Evolutionary conservation across 2,113 vertebrate genomes (phyloP).

Genomic region (Hippocampus barbouri): DNA sequence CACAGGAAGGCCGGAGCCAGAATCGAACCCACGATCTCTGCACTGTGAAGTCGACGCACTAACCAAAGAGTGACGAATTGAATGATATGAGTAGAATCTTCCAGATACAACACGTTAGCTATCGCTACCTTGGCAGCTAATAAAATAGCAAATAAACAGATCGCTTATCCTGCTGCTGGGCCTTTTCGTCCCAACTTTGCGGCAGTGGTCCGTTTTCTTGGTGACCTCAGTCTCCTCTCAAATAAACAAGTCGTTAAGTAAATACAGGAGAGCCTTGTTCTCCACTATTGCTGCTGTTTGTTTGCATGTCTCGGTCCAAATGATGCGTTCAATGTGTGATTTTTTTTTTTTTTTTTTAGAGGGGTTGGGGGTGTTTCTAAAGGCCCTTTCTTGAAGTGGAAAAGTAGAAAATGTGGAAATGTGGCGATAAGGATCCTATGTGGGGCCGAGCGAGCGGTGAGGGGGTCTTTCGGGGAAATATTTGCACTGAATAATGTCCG

Average conservation of each 20-base stretch:
- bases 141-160: not conserved
- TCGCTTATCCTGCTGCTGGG: not conserved
- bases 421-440: not conserved
- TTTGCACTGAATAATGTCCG: conserved; percentile 38
- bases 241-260: not conserved
- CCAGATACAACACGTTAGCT: not conserved
- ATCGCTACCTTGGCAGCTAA: not conserved
- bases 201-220: not conserved
- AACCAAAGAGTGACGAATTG: not conserved
- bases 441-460: conserved; percentile 11
- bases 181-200: not conserved
- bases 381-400: not conserved
- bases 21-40: too few species aligned
- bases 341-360: not conserved
- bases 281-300: not conserved
- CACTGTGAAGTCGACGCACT: too few species aligned
- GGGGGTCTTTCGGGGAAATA: conserved; percentile 17
- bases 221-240: not conserved
- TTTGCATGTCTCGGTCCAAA: not conserved
- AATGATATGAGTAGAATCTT: not conserved
- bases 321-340: not conserved
- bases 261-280: not conserved
- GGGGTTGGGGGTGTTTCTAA: not conserved
- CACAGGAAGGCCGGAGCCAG: too few species aligned
- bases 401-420: conserved; percentile 7